Percentiles rank a stretch among this genome's conserved stretches.
phyloP scores from a whole-genome alignment of 2,113 vertebrate genomes.

The Pipa parva region DNA sequence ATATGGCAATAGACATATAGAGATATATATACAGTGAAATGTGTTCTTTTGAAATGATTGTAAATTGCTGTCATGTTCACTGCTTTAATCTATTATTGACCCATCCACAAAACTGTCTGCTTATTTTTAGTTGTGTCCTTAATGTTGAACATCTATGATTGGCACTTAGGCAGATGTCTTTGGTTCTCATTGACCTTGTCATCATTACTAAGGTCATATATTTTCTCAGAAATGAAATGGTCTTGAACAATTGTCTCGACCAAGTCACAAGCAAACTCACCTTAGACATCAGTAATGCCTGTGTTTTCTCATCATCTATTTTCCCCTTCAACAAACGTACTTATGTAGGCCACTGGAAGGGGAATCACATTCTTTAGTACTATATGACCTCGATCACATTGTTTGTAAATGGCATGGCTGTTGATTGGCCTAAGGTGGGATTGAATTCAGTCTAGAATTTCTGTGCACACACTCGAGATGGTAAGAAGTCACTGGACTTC shows the following conservation, averaged over 20 bases:
- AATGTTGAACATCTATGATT: conserved; percentile 43
- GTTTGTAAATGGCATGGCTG: conserved; percentile 33
- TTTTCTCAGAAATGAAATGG: conserved; percentile 40
- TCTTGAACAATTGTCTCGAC: conserved; percentile 35
- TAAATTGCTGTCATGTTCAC: conserved; percentile 21
- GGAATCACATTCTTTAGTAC: conserved; percentile 39
- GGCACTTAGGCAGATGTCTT: conserved; percentile 42
- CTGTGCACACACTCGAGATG: conserved; percentile 14
- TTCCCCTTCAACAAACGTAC: conserved; percentile 42
- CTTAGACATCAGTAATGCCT: conserved; percentile 39
- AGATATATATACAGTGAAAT: neutral
- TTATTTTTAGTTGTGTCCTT: conserved; percentile 36
- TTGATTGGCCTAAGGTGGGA: conserved; percentile 28
- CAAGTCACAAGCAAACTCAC: conserved; percentile 39
- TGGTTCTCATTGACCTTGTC: conserved; percentile 43
- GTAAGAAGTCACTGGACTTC: conserved; percentile 18
- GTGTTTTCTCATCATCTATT: conserved; percentile 39
- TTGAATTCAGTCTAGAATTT: conserved; percentile 23
- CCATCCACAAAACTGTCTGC: conserved; percentile 33
- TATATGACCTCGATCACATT: conserved; percentile 38
- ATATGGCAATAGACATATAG: neutral
- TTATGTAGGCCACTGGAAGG: conserved; percentile 35
- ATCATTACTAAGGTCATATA: conserved; percentile 41
- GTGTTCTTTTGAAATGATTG: conserved; percentile 26
- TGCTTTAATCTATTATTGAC: conserved; percentile 37